Base-by-base conservation (phyloP, 2,113 vertebrate species). In the Pseudopodoces humilis region DNA sequence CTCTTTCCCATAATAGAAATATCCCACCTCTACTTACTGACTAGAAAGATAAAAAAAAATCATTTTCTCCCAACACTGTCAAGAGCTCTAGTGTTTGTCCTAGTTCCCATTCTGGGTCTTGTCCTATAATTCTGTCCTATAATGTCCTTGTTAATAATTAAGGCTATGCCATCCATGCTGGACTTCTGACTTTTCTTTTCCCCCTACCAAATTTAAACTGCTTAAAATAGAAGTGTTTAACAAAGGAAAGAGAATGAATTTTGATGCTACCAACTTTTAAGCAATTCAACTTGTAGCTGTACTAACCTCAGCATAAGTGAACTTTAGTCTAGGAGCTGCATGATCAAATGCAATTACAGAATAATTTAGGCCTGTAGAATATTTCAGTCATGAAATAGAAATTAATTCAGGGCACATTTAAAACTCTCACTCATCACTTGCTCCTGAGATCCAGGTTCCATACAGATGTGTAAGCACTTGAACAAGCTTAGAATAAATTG, bases 291-390 rank as follows among this genome's bases (percentile, higher is more conserved):
- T 95, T 46, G 35, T 95, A 94, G 60, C 87, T 96, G 74, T 96
- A 94, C 74, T 96, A 97, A 95, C 86, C 80, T 96, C 95, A 96
- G 69, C 33, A 3, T 79, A 97, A 97, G 96, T 96, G 94, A 97
- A 96, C 68, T 65, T 93, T 81, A 84, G 85, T 95, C 85, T 88
- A 64, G 62, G 71, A 91, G 88, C 68, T 95, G 59, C 79, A 82
- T 50, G 74, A 96, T 97, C 95, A 97, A 97, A 94, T 95, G 84
- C 50, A 78, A 80, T 95, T 97, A 94, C 31, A 94, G 91, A 93
- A 91, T 95, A 96, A 96, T 97, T 97, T 96, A 96, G 95, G 83
- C 55, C 44, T 83, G 86, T 52, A 81, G 90, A 97, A 96, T 96
- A 96, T 96, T 96, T 95, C 82, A 22, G 43, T 96, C 96, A 96